Evolutionary conservation across 2,888 invertebrate genomes (phyloP).

Genomic region (Calliopum simillimum): DNA sequence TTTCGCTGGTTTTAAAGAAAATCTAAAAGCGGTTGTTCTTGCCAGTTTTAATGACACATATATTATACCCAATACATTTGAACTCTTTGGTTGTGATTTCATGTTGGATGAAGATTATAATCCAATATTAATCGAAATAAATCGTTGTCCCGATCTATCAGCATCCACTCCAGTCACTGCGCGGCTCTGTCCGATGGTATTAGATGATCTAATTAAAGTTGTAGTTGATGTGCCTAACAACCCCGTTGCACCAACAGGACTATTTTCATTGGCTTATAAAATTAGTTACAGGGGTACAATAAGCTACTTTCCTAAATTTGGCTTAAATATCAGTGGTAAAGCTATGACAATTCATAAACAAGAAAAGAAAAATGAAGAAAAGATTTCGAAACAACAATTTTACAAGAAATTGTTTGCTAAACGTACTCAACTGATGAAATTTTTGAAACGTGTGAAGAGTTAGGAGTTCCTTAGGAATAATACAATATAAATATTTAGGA

Average conservation of each 20-base stretch:
- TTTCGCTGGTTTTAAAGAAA: too few relatives aligned
- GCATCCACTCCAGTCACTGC: constrained; percentile 86
- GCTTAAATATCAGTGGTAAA: constrained; percentile 42
- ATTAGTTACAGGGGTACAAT: constrained; percentile 46
- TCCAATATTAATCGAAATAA: constrained; percentile 95
- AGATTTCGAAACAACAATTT: too few relatives aligned
- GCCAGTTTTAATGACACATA: constrained; percentile 80
- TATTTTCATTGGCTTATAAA: constrained; percentile 71
- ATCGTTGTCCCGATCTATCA: constrained; percentile 86
- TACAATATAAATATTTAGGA: too few relatives aligned
- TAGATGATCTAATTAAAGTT: constrained; percentile 88
- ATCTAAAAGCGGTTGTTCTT: constrained; percentile 80
- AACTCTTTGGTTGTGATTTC: constrained; percentile 92
- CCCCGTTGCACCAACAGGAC: constrained; percentile 69
- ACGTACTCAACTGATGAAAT: too few relatives aligned
- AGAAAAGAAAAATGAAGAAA: too few relatives aligned
- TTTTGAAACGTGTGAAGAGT: too few relatives aligned
- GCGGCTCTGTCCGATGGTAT: constrained; percentile 84
- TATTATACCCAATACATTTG: constrained; percentile 80
- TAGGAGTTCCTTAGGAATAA: too few relatives aligned
- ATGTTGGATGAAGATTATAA: constrained; percentile 86
- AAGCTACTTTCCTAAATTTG: constrained; percentile 40
- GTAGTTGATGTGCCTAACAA: constrained; percentile 58
- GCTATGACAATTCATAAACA: too few relatives aligned
- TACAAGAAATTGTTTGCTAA: too few relatives aligned